Evolutionary conservation across 2,113 vertebrate genomes (phyloP).

Genomic region (Eptesicus fuscus): DNA sequence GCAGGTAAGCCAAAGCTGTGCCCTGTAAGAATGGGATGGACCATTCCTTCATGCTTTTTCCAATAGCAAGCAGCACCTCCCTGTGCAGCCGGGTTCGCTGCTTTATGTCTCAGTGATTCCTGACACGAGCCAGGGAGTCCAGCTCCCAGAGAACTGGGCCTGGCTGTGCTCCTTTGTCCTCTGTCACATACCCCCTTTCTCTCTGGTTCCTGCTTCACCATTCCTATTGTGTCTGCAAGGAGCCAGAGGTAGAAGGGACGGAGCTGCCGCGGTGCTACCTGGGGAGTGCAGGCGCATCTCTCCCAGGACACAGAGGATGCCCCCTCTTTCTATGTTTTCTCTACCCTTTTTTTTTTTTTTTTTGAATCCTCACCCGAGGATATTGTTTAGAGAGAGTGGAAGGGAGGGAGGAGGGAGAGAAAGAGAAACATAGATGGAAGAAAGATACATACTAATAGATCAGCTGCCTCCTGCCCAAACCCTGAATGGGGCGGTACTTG

Average conservation of each 20-base stretch:
- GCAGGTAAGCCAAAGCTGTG: not conserved
- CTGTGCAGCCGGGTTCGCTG: not conserved
- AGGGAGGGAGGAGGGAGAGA: no score
- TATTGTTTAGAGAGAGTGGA: no score
- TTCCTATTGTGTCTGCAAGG: not conserved
- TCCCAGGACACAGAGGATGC: not conserved
- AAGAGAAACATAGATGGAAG: no score
- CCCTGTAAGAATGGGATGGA: not conserved
- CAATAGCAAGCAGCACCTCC: not conserved
- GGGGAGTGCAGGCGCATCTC: not conserved
- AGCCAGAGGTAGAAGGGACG: not conserved
- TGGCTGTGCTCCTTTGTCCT: not conserved
- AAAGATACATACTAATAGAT: no score
- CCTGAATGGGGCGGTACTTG: no score
- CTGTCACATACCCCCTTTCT: not conserved
- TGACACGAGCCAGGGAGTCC: not conserved
- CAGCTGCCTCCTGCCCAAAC: no score
- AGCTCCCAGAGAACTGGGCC: not conserved
- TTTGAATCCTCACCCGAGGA: no score
- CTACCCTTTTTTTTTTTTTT: not conserved
- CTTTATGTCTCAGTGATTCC: not conserved
- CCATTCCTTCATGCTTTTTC: not conserved
- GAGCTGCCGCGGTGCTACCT: not conserved
- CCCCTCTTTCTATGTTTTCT: not conserved
- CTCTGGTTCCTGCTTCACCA: not conserved